A percentile compares a stretch with the other conserved stretches of the same genome.
Evolutionary conservation across 2,797 vertebrate species (phyloP).

Genomic region (Rhinoraja longicauda): DNA sequence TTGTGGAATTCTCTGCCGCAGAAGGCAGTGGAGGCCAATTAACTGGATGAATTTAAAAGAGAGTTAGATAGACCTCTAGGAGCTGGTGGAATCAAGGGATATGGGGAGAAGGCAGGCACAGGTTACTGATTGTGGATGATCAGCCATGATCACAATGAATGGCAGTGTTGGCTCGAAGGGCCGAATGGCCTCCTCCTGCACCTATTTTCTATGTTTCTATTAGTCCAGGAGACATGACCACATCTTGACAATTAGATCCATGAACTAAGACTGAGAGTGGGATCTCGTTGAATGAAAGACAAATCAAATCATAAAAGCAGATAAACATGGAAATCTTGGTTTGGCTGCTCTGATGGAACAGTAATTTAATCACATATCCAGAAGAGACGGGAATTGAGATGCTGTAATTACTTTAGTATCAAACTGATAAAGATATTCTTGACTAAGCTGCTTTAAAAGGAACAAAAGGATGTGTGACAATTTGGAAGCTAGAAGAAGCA

Average conservation of each 20-base stretch:
- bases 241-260: background rate
- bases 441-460: background rate
- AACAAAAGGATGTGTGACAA: background rate
- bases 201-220: no score
- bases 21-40: no score
- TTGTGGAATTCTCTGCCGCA: no score
- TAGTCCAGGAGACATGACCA: background rate
- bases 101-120: no score
- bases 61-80: no score
- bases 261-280: background rate
- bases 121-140: no score
- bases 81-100: no score
- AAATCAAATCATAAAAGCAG: background rate
- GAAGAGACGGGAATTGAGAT: background rate
- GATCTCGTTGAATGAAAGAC: background rate
- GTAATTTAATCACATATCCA: background rate
- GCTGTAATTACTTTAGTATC: constrained; percentile 2
- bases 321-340: background rate
- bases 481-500: background rate
- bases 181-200: no score
- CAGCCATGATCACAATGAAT: no score
- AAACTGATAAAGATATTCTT: background rate
- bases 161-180: no score
- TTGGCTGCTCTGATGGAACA: background rate
- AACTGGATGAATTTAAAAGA: no score